These are phyloP conservation scores for Pegoplata infirma DNA, from an alignment of 2,888 invertebrate species.

Conservation along the genomic window DNA sequence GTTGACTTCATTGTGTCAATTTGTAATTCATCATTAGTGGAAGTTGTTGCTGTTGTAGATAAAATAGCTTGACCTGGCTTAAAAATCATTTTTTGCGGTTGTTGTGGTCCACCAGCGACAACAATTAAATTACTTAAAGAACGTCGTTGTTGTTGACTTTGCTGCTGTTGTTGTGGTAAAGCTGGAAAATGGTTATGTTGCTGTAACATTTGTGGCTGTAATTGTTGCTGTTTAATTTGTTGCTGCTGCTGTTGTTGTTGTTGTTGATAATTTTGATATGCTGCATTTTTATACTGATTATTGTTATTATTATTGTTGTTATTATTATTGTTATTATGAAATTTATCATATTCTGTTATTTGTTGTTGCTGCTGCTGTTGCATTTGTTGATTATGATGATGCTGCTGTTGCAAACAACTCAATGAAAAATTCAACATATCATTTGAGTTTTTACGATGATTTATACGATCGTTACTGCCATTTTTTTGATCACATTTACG, in stretches of 20 bases:
- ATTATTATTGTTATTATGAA: slow-evolving; percentile 59
- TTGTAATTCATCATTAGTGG: slow-evolving; percentile 59
- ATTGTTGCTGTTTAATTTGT: slow-evolving; percentile 56
- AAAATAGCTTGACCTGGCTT: slow-evolving; percentile 74
- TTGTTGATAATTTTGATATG: slow-evolving; percentile 74
- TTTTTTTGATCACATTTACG: slow-evolving; percentile 76
- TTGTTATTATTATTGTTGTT: slow-evolving; percentile 51
- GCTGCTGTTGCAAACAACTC: slow-evolving; percentile 69
- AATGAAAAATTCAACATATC: slow-evolving; percentile 74
- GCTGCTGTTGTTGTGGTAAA: slow-evolving; percentile 68
- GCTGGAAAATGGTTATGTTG: slow-evolving; percentile 71
- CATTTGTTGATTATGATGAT: slow-evolving; percentile 62
- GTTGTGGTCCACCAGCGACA: slow-evolving; percentile 74
- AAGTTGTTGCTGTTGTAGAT: slow-evolving; percentile 61
- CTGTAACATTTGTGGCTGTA: slow-evolving; percentile 70
- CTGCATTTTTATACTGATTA: slow-evolving; percentile 75
- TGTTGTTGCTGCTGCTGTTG: slow-evolving; percentile 57
- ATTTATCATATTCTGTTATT: slow-evolving; percentile 68
- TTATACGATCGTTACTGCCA: slow-evolving; percentile 75
- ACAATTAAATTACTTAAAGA: slow-evolving; percentile 77
- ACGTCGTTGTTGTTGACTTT: slow-evolving; percentile 70
- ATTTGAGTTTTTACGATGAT: slow-evolving; percentile 76
- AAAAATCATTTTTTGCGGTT: slow-evolving; percentile 73
- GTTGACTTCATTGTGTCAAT: slow-evolving; percentile 49
- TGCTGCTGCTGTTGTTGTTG: slow-evolving; percentile 60